phyloP scores from a whole-genome alignment of 2,797 vertebrate species.

The Delichon dasypus region DNA sequence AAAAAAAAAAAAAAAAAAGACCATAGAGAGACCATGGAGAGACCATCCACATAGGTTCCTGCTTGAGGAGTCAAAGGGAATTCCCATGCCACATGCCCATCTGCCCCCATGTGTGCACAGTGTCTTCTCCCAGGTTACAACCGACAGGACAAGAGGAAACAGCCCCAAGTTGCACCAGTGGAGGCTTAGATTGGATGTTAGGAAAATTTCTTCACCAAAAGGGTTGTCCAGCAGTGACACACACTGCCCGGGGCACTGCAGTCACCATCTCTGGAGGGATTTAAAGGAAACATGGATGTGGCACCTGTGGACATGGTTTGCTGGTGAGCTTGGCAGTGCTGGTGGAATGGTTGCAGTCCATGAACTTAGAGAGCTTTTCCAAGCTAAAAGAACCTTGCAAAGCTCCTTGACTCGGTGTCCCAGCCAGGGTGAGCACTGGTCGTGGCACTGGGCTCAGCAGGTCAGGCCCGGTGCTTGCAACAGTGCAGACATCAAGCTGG shows the following conservation, averaged over 20 bases:
- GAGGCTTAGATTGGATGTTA: neutral
- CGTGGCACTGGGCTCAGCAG: neutral
- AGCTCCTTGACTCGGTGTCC: neutral
- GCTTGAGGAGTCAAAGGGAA: neutral
- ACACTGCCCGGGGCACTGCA: neutral
- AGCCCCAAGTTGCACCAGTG: neutral
- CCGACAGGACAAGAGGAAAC: neutral
- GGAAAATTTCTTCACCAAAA: neutral
- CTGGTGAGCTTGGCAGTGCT: neutral
- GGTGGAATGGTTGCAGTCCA: neutral
- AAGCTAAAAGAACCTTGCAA: neutral
- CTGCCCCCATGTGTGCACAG: rapidly evolving
- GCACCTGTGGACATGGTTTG: neutral
- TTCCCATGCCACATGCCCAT: rapidly evolving
- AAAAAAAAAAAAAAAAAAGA: no score
- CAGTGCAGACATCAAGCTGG: neutral
- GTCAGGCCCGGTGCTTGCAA: neutral
- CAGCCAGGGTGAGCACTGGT: neutral
- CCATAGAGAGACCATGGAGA: no score
- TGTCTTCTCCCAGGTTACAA: neutral
- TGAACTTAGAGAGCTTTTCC: neutral
- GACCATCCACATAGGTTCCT: neutral
- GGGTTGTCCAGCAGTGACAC: neutral
- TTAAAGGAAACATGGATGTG: neutral
- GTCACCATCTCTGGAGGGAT: neutral